These are phyloP conservation scores for Apamea anceps DNA, from an alignment of 2,888 invertebrate genomes.

Conservation along the genomic window DNA sequence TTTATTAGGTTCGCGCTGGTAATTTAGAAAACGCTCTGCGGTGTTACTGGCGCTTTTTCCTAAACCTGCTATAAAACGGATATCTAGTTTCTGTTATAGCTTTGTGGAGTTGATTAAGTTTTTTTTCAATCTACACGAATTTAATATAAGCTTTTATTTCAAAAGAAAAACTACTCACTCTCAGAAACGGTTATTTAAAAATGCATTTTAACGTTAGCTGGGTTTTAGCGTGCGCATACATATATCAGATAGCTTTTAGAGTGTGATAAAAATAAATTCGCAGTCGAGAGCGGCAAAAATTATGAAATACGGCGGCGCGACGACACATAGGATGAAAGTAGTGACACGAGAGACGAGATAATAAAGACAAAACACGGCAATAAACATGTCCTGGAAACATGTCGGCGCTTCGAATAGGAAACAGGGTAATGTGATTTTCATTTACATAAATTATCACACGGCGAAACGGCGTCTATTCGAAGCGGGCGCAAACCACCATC, in stretches of 20 bases:
- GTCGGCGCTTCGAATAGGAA: conserved; percentile 82
- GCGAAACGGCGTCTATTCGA: conserved; percentile 79
- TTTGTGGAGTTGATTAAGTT: conserved; percentile 78
- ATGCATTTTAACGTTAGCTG: conserved; percentile 71
- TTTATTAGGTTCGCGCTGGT: conserved; percentile 86
- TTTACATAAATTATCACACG: conserved; percentile 88
- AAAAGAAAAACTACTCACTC: conserved; percentile 53
- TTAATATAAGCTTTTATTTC: conserved; percentile 63
- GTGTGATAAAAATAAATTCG: conserved; percentile 75
- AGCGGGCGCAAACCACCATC: conserved; percentile 72
- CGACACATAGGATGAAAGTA: conserved; percentile 74
- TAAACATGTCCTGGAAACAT: conserved; percentile 85
- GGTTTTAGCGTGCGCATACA: conserved; percentile 64
- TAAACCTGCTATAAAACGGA: conserved; percentile 76
- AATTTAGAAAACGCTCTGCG: conserved; percentile 82
- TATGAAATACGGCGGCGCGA: conserved; percentile 75
- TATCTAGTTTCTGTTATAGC: conserved; percentile 74
- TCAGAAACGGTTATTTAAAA: conserved; percentile 43
- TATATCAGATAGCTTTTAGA: conserved; percentile 77
- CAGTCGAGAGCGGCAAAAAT: conserved; percentile 74
- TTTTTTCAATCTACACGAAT: conserved; percentile 74
- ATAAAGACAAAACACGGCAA: conserved; percentile 86
- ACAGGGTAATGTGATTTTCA: conserved; percentile 87
- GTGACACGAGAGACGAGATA: conserved; percentile 81
- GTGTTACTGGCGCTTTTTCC: conserved; percentile 75